A percentile compares a stretch with the other conserved stretches of the same genome.
These are phyloP conservation scores for Clarias macrocephalus DNA, from an alignment of 2,113 vertebrate species.

Conservation along the genomic window DNA sequence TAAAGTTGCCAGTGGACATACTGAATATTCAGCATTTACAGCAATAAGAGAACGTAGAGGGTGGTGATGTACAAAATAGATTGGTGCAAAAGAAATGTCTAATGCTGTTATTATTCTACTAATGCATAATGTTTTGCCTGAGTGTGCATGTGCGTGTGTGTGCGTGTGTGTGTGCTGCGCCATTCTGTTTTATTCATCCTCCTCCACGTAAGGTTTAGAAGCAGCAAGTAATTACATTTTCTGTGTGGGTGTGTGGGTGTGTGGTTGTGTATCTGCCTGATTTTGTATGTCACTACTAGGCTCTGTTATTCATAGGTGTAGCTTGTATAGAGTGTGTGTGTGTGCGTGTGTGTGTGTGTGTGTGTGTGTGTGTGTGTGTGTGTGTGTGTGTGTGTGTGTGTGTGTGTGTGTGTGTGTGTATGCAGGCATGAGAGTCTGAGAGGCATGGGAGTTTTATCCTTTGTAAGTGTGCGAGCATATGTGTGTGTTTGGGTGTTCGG, in stretches of 20 bases:
- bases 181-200: neutral
- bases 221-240: conserved; percentile 15
- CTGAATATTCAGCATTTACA: neutral
- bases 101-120: neutral
- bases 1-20: neutral
- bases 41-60: neutral
- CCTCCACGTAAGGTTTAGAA: neutral
- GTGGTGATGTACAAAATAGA: neutral
- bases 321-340: neutral
- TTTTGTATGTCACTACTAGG: neutral
- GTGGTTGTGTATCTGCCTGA: neutral
- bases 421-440: neutral
- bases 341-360: neutral
- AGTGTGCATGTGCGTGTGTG: neutral
- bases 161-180: neutral
- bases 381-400: neutral
- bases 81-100: neutral
- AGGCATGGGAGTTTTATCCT: too few relatives aligned
- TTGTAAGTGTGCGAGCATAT: neutral
- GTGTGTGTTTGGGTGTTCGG: neutral
- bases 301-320: neutral
- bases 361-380: neutral
- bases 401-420: neutral
- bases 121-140: neutral
- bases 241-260: conserved; percentile 4